Evolutionary conservation across 2,888 invertebrate species (phyloP).

Genomic region (Hedya salicella): DNA sequence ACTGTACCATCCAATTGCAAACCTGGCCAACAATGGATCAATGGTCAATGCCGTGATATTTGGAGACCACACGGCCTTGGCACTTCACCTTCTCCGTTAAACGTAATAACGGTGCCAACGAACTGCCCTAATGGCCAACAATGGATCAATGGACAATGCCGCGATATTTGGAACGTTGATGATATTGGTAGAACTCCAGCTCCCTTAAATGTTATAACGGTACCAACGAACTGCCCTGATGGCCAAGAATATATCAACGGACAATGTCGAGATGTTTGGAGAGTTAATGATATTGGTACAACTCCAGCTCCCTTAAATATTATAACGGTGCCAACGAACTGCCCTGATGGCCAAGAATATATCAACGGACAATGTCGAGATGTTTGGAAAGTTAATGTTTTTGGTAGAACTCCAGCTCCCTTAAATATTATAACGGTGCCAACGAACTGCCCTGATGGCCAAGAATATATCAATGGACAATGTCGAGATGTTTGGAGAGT

Average conservation of each 20-base stretch:
- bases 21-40: slow-evolving; percentile 45
- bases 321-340: slow-evolving; percentile 46
- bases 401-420: slow-evolving; percentile 3
- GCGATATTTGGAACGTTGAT: slow-evolving; percentile 45
- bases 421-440: slow-evolving; percentile 50
- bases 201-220: slow-evolving; percentile 23
- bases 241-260: slow-evolving; percentile 46
- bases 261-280: slow-evolving; percentile 45
- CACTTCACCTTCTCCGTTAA: too few species aligned
- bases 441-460: slow-evolving; percentile 45
- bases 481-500: slow-evolving; percentile 46
- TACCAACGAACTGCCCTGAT: slow-evolving; percentile 45
- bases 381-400: slow-evolving; percentile 27
- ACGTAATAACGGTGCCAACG: neutral
- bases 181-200: neutral
- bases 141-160: slow-evolving; percentile 48
- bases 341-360: slow-evolving; percentile 43
- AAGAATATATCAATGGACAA: slow-evolving; percentile 45
- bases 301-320: slow-evolving; percentile 43
- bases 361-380: slow-evolving; percentile 46
- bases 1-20: slow-evolving; percentile 10
- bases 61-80: slow-evolving; percentile 34
- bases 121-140: slow-evolving; percentile 42
- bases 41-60: slow-evolving; percentile 48
- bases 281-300: neutral